These are phyloP conservation scores for Nymphicus hollandicus DNA, from an alignment of 2,113 vertebrate genomes.

Conservation along the genomic window DNA sequence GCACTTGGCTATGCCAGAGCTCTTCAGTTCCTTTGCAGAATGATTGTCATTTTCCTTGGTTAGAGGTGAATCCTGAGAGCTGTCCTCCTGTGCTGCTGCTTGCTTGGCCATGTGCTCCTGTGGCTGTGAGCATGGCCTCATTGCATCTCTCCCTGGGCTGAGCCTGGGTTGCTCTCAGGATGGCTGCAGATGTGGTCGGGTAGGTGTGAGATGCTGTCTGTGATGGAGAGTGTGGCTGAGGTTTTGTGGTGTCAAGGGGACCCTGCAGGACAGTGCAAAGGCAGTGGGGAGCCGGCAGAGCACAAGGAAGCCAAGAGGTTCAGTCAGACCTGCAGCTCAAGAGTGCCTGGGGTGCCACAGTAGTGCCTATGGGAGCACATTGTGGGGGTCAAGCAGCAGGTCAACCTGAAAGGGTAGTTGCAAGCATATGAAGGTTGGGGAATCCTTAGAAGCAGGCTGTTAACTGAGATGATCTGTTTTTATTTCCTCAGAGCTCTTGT, in stretches of 20 bases:
- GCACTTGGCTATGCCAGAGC: not conserved
- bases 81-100: not conserved
- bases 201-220: not conserved
- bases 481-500: constrained; percentile 99
- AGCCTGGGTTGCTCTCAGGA: not conserved
- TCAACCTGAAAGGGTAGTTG: not conserved
- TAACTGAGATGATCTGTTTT: constrained; percentile 90
- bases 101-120: not conserved
- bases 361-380: not conserved
- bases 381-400: not conserved
- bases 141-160: not conserved
- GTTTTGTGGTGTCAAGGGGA: not conserved
- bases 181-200: not conserved
- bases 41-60: not conserved
- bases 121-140: not conserved
- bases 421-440: not conserved
- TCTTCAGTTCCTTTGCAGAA: not conserved
- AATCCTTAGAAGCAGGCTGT: constrained; percentile 54
- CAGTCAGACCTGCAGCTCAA: not conserved
- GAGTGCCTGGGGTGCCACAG: not conserved
- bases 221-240: not conserved
- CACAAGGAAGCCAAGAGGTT: not conserved
- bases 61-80: not conserved
- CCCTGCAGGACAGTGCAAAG: not conserved
- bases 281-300: not conserved